These are phyloP conservation scores for Aspidiotus destructor DNA, from an alignment of 2,888 invertebrate species.

Conservation along the genomic window DNA sequence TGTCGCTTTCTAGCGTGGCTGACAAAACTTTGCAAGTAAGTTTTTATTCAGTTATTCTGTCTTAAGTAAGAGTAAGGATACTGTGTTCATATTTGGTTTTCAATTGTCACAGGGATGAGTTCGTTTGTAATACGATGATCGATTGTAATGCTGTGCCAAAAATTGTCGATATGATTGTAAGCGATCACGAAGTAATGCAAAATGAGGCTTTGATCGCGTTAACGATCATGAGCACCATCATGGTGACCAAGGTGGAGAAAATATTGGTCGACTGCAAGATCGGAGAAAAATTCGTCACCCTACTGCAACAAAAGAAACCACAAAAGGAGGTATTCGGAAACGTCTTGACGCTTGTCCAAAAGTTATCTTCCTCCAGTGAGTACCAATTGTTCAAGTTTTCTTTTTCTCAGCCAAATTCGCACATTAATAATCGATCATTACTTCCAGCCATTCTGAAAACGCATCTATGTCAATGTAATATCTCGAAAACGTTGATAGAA, in stretches of 20 bases:
- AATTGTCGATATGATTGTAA: constrained; percentile 70
- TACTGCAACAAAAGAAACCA: constrained; percentile 35
- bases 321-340: constrained; percentile 38
- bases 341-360: constrained; percentile 37
- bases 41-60: neutral
- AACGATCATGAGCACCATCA: constrained; percentile 50
- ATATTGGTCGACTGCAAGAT: constrained; percentile 47
- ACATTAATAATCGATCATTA: neutral
- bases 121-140: constrained; percentile 45
- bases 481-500: neutral
- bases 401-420: neutral
- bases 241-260: constrained; percentile 39
- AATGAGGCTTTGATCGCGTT: constrained; percentile 68
- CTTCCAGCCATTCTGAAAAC: constrained; percentile 15
- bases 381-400: neutral
- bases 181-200: constrained; percentile 79
- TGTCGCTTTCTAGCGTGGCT: constrained; percentile 68
- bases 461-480: constrained; percentile 16
- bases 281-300: constrained; percentile 35
- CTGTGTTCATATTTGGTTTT: neutral
- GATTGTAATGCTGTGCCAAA: constrained; percentile 57
- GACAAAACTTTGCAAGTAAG: constrained; percentile 55
- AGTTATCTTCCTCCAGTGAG: constrained; percentile 38
- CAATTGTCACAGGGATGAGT: constrained; percentile 40
- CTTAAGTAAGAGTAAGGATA: neutral